Percentiles rank a stretch among this genome's conserved stretches.
These are phyloP conservation scores for Brachionus koreanus DNA, from an alignment of 1,140 invertebrate species.

Conservation along the genomic window DNA sequence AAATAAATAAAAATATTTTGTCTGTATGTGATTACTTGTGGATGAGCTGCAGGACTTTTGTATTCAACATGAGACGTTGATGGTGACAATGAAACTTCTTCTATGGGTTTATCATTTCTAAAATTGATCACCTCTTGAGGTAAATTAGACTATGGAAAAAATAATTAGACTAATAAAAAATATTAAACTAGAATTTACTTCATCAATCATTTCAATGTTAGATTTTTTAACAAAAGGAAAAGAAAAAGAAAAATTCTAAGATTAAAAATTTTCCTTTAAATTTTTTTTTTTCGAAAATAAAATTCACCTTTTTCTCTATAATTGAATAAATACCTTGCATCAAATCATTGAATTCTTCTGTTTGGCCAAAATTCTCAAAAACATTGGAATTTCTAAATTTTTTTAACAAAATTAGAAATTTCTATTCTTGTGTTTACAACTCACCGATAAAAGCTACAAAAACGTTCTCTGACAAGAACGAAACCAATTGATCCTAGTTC, in stretches of 20 bases:
- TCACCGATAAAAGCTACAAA: slow-evolving; percentile 10
- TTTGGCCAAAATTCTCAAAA: not conserved
- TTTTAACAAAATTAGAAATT: not conserved
- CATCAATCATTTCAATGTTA: not conserved
- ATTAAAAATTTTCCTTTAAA: not conserved
- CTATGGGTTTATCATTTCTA: slow-evolving; percentile 12
- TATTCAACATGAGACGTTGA: not conserved
- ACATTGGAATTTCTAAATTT: slow-evolving; percentile 7
- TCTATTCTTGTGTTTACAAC: not conserved
- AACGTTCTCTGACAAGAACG: not conserved
- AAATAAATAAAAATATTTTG: too few relatives aligned
- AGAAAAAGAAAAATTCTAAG: not conserved
- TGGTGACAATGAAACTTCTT: not conserved
- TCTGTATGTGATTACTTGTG: not conserved
- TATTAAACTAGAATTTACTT: not conserved
- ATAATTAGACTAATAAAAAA: not conserved
- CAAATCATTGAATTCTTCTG: not conserved
- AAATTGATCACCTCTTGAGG: not conserved
- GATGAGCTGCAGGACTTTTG: not conserved
- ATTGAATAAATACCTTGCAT: not conserved
- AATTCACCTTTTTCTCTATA: not conserved
- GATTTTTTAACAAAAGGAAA: not conserved
- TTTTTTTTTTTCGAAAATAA: not conserved
- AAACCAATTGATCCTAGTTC: slow-evolving; percentile 4
- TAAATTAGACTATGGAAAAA: not conserved